These are phyloP conservation scores for Meiosimyza platycephala DNA, from an alignment of 2,888 invertebrate species.

Conservation along the genomic window DNA sequence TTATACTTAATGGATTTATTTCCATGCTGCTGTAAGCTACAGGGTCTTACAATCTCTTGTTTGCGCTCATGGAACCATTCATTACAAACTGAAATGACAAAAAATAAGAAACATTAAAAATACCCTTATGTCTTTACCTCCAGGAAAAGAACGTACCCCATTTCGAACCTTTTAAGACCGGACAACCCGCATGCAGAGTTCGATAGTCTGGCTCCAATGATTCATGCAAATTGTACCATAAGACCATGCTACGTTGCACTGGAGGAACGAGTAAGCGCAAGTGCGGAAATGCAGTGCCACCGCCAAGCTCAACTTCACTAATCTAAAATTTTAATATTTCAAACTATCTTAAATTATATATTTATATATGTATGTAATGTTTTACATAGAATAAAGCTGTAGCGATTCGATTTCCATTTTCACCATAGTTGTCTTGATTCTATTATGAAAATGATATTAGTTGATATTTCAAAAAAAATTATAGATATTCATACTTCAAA, in stretches of 20 bases:
- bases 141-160: slow-evolving; percentile 76
- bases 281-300: slow-evolving; percentile 93
- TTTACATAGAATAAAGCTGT: slow-evolving; percentile 51
- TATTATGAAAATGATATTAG: too few relatives aligned
- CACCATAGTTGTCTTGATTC: too few relatives aligned
- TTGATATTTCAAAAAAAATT: neutral
- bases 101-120: neutral
- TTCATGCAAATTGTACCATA: slow-evolving; percentile 91
- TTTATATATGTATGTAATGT: neutral
- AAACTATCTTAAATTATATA: too few relatives aligned
- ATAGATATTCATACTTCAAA: neutral
- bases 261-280: slow-evolving; percentile 87
- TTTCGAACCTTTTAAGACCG: slow-evolving; percentile 91
- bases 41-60: slow-evolving; percentile 78
- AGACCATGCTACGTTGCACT: slow-evolving; percentile 85
- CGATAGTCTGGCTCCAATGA: slow-evolving; percentile 89
- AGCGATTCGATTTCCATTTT: slow-evolving; percentile 45
- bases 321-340: slow-evolving; percentile 36
- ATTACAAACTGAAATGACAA: slow-evolving; percentile 73
- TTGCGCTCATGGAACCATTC: slow-evolving; percentile 89
- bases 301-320: slow-evolving; percentile 74
- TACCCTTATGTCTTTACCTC: too few relatives aligned
- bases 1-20: neutral
- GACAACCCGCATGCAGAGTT: slow-evolving; percentile 94
- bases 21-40: slow-evolving; percentile 64